phyloP scores from a whole-genome alignment of 2,888 invertebrate genomes.

The Harmothoe impar region DNA sequence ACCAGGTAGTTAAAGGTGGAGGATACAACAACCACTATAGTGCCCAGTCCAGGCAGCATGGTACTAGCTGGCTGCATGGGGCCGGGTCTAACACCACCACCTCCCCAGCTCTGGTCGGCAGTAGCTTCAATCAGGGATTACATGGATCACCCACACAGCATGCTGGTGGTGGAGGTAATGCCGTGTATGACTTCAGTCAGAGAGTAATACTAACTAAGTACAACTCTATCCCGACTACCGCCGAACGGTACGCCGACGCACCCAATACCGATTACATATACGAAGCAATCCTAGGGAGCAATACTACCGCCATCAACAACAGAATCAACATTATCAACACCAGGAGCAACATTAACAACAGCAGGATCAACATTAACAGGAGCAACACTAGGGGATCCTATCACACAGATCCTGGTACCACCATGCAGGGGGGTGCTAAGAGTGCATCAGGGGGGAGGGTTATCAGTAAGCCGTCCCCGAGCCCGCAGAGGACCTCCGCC shows the following conservation, averaged over 20 bases:
- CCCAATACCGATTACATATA: background rate
- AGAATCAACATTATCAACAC: too few species aligned
- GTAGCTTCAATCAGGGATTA: too few species aligned
- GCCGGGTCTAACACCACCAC: background rate
- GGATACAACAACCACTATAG: background rate
- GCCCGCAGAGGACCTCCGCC: background rate
- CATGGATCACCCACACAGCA: too few species aligned
- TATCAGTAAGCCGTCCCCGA: background rate
- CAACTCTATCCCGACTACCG: too few species aligned
- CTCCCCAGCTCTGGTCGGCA: too few species aligned
- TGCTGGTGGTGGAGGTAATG: background rate
- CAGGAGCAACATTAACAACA: too few species aligned
- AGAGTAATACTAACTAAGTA: background rate
- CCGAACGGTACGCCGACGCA: background rate
- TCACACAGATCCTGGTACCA: background rate
- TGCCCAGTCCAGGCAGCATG: background rate
- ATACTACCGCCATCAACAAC: too few species aligned
- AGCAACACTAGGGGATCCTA: too few species aligned
- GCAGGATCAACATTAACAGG: too few species aligned
- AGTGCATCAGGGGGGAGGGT: background rate
- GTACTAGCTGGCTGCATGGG: background rate
- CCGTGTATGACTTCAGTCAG: constrained; percentile 20
- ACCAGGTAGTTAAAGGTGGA: too few species aligned
- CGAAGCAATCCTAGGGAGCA: background rate
- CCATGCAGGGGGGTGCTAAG: background rate